Evolutionary conservation across 2,888 invertebrate genomes (phyloP).

Genomic region (Ptychoptera contaminata): DNA sequence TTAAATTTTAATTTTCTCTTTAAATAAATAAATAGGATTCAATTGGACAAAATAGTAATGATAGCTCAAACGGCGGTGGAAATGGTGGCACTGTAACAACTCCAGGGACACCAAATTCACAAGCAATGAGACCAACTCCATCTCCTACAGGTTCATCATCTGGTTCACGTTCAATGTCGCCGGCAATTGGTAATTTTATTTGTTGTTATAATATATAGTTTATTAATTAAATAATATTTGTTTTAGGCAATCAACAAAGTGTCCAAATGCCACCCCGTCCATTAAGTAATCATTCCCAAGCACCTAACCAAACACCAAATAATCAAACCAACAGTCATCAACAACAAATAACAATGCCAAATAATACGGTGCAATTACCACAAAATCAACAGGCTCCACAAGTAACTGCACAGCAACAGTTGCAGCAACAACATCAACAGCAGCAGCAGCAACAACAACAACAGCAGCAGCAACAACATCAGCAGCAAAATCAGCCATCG

Average conservation of each 20-base stretch:
- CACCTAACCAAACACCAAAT: constrained; percentile 16
- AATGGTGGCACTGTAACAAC: constrained; percentile 48
- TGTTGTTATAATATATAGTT: not conserved
- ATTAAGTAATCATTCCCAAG: constrained; percentile 60
- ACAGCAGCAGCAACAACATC: constrained; percentile 15
- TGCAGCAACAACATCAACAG: constrained; percentile 19
- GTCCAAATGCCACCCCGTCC: constrained; percentile 93
- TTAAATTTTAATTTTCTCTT: constrained; percentile 10
- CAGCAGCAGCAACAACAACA: constrained; percentile 33
- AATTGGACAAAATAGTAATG: constrained; percentile 74
- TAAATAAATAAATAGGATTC: constrained; percentile 48
- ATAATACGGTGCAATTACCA: constrained; percentile 20
- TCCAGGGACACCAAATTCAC: constrained; percentile 46
- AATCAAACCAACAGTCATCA: constrained; percentile 1
- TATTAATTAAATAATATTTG: not conserved
- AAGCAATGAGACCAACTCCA: constrained; percentile 79
- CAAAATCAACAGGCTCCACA: constrained; percentile 12
- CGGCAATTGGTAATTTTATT: constrained; percentile 68
- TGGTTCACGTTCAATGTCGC: constrained; percentile 94
- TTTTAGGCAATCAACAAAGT: constrained; percentile 65
- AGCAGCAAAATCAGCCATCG: constrained; percentile 18
- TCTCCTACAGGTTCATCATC: constrained; percentile 78
- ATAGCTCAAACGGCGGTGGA: constrained; percentile 57
- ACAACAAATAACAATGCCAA: constrained; percentile 17
- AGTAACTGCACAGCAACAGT: constrained; percentile 20